Base-by-base conservation (phyloP, 2,113 vertebrate genomes). In the Phyllopteryx taeniolatus region DNA sequence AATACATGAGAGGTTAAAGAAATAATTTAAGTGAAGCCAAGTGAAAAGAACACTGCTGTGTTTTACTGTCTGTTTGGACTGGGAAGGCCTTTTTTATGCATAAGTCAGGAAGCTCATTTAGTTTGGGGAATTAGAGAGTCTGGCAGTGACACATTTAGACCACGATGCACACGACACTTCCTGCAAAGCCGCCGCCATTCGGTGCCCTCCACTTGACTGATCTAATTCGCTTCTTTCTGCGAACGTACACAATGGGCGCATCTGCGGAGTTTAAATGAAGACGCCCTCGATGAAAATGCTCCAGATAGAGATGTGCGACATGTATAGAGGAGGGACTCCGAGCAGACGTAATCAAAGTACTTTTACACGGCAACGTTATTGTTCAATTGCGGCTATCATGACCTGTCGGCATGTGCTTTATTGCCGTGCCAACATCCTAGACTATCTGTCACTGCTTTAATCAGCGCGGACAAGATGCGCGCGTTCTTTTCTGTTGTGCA, bases 221-320 rank as follows among this genome's bases (percentile, higher is more conserved):
- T 90, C 88, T 91, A 89, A 90, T 91, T 88, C 74, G 62, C 78
- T 83, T 78, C 82, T 73, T 89, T 85, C 87, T 85, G 82, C 71
- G 80, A 90, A 85, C 85, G 79, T 81, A 85, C 73, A 70, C 75
- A 72, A 81, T 70, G 81, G 78, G 77, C 79, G 74, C 79, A 83
- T 77, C 72, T 74, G 85, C 85, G 77, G 84, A 84, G 82, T 59
- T 77, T 72, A 90, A 86, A 87, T 84, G 79, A 85, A 85, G 83
- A 73, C 70, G 71, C 79, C 78, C 81, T 79, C 76, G 83, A 78
- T 68, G 77, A 70, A 85, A 86, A 75, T 67, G 76, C 67, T 70
- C 57, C 63, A 82, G 76, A 79, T 72, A 57, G 27, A 5, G 66
- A 82, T 66, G 67, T 56, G 70, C 70, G 42, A 70, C 64, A 2